Evolutionary conservation across 2,113 vertebrate species (phyloP).

Genomic region (Sclerurus mexicanus): DNA sequence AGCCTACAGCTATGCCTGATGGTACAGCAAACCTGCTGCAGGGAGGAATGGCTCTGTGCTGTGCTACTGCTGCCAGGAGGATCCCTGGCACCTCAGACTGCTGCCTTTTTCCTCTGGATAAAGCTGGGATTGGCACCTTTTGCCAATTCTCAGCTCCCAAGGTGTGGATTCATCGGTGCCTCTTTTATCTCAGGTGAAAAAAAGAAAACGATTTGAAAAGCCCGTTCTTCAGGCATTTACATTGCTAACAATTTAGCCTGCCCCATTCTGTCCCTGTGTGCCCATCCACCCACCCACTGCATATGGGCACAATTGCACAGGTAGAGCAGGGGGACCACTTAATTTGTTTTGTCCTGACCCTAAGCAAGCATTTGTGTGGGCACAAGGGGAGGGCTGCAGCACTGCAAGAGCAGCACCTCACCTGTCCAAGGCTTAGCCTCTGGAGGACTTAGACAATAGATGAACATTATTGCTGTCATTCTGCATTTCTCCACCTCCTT

Average conservation of each 20-base stretch:
- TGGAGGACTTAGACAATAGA: not conserved
- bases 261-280: not conserved
- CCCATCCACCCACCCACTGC: not conserved
- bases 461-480: fast-evolving
- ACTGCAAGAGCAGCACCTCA: not conserved
- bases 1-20: not conserved
- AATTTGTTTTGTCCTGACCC: not conserved
- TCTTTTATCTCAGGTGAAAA: not conserved
- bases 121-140: not conserved
- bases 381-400: not conserved
- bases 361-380: not conserved
- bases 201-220: not conserved
- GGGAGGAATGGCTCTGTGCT: not conserved
- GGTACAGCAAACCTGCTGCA: not conserved
- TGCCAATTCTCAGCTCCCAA: not conserved
- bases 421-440: not conserved
- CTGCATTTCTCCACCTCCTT: not conserved
- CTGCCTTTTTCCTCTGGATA: not conserved
- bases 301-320: fast-evolving
- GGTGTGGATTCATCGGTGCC: not conserved
- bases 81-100: not conserved
- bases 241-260: not conserved
- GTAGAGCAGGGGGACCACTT: not conserved
- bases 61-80: not conserved
- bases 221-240: not conserved